Evolutionary conservation across 2,113 vertebrate genomes (phyloP).

Genomic region (Pardalotus punctatus): DNA sequence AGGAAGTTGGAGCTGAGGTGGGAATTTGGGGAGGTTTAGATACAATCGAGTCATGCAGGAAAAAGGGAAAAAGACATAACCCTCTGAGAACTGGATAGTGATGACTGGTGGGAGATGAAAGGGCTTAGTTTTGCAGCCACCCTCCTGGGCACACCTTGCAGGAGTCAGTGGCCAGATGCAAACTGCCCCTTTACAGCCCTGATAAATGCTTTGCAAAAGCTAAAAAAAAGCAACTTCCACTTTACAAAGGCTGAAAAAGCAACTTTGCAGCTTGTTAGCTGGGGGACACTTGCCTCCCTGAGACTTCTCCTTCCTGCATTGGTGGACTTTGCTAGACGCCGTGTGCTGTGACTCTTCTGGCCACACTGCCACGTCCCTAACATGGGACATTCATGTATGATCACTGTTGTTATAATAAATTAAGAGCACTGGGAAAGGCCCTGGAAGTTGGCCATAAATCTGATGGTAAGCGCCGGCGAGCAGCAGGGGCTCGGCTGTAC

Average conservation of each 20-base stretch:
- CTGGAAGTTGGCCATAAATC: constrained; percentile 38
- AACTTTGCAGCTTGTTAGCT: background rate
- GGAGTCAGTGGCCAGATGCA: background rate
- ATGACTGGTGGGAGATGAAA: background rate
- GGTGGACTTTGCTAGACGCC: background rate
- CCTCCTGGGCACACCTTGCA: background rate
- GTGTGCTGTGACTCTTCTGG: background rate
- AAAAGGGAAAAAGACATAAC: background rate
- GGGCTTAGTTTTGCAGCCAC: background rate
- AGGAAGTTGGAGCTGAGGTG: background rate
- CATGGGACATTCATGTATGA: background rate
- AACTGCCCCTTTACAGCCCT: background rate
- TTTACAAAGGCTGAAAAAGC: background rate
- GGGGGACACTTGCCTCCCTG: background rate
- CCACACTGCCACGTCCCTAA: accelerated
- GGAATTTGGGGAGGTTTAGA: background rate
- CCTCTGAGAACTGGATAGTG: background rate
- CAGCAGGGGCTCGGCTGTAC: background rate
- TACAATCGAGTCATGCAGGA: background rate
- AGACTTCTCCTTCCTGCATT: background rate
- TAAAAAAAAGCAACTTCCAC: background rate
- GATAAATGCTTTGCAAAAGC: background rate
- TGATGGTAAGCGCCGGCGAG: background rate
- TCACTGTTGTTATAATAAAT: background rate
- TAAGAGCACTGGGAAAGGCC: background rate